These are phyloP conservation scores for Darevskia mixta DNA, from an alignment of 2,797 vertebrate genomes.

Conservation along the genomic window DNA sequence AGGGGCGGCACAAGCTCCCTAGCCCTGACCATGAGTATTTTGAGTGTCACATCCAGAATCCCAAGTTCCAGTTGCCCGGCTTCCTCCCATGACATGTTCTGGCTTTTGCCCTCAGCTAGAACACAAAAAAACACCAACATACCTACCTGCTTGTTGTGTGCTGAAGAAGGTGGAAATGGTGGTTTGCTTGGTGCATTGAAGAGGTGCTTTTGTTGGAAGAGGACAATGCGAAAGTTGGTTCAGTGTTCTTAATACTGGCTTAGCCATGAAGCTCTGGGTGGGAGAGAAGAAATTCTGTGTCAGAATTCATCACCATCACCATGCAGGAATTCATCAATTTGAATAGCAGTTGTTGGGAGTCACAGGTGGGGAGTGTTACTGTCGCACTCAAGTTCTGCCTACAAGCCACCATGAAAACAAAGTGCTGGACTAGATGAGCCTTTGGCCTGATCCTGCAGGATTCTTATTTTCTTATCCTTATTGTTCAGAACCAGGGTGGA, in stretches of 20 bases:
- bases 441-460: too few relatives aligned
- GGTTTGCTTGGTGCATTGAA: slow-evolving; percentile 83
- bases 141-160: slow-evolving; percentile 66
- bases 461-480: not conserved
- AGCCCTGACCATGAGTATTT: not conserved
- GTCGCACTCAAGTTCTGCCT: not conserved
- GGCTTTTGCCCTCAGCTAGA: too few relatives aligned
- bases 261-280: slow-evolving; percentile 51
- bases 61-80: not conserved
- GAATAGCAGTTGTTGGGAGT: too few relatives aligned
- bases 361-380: not conserved
- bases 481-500: not conserved
- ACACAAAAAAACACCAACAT: too few relatives aligned
- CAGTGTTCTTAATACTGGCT: slow-evolving; percentile 35
- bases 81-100: not conserved
- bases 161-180: slow-evolving; percentile 86
- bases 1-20: too few relatives aligned
- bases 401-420: too few relatives aligned
- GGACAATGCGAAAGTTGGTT: not conserved
- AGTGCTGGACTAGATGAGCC: too few relatives aligned
- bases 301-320: rapidly evolving
- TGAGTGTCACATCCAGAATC: not conserved
- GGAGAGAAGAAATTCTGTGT: not conserved
- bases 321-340: not conserved
- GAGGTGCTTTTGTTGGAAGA: slow-evolving; percentile 68